These are phyloP conservation scores for Chrysolina americana DNA, from an alignment of 2,888 invertebrate genomes.

Conservation along the genomic window DNA sequence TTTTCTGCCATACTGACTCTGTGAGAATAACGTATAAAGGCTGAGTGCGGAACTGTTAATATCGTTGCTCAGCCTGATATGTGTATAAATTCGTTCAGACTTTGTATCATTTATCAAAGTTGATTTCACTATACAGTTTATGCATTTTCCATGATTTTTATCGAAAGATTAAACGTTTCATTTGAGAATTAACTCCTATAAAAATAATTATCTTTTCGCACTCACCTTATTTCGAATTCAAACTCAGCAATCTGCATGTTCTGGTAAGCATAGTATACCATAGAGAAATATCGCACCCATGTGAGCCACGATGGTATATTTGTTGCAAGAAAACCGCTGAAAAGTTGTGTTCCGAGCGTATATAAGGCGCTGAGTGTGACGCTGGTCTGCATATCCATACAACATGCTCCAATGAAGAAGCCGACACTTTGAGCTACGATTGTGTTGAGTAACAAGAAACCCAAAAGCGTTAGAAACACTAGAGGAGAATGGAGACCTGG, in stretches of 20 bases:
- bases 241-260: slow-evolving; percentile 87
- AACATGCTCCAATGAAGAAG: slow-evolving; percentile 84
- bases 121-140: too few relatives aligned
- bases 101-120: too few relatives aligned
- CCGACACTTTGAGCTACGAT: slow-evolving; percentile 85
- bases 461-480: slow-evolving; percentile 79
- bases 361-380: slow-evolving; percentile 84
- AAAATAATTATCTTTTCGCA: slow-evolving; percentile 47
- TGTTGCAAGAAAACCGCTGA: slow-evolving; percentile 83
- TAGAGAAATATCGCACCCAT: slow-evolving; percentile 83
- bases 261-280: slow-evolving; percentile 86
- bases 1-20: too few relatives aligned
- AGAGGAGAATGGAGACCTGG: slow-evolving; percentile 73
- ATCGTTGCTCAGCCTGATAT: too few relatives aligned
- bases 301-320: slow-evolving; percentile 81
- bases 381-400: slow-evolving; percentile 83
- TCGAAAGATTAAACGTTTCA: too few relatives aligned
- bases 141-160: too few relatives aligned
- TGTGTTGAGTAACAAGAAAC: slow-evolving; percentile 80
- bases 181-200: too few relatives aligned
- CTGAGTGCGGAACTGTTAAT: too few relatives aligned
- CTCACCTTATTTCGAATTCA: slow-evolving; percentile 79
- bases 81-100: too few relatives aligned
- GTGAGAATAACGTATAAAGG: too few relatives aligned
- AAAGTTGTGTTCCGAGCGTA: slow-evolving; percentile 82